A percentile compares a stretch with the other conserved stretches of the same genome.
Evolutionary conservation across 2,888 invertebrate genomes (phyloP).

Genomic region (Dasysyrphus tricinctus): DNA sequence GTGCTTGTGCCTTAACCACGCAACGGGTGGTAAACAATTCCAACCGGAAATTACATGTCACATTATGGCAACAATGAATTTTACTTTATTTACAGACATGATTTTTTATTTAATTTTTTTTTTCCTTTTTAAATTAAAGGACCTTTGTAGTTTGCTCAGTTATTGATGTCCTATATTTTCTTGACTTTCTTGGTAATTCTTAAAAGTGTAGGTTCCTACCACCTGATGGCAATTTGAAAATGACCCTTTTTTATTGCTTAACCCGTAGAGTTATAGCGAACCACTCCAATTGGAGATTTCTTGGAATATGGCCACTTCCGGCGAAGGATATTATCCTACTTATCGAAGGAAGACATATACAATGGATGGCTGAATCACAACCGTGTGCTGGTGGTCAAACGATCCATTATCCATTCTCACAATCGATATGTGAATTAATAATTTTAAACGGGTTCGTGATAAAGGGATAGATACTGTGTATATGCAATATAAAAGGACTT

Average conservation of each 20-base stretch:
- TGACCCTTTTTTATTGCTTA: slow-evolving; percentile 18
- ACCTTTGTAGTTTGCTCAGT: background rate
- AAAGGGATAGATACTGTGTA: background rate
- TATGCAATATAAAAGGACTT: background rate
- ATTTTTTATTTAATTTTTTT: background rate
- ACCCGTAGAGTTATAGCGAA: slow-evolving; percentile 1
- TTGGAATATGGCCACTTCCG: slow-evolving; percentile 27
- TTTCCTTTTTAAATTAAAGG: background rate
- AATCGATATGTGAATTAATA: slow-evolving; percentile 71
- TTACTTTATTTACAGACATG: slow-evolving; percentile 24
- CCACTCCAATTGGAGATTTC: slow-evolving; percentile 28
- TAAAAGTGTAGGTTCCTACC: background rate
- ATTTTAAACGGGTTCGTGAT: slow-evolving; percentile 64
- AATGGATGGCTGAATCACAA: slow-evolving; percentile 58
- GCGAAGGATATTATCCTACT: slow-evolving; percentile 3
- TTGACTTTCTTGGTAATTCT: slow-evolving; percentile 15
- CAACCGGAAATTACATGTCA: slow-evolving; percentile 43
- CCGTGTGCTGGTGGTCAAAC: slow-evolving; percentile 8
- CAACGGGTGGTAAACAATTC: slow-evolving; percentile 39
- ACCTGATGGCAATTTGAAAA: slow-evolving; percentile 38
- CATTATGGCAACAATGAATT: slow-evolving; percentile 40
- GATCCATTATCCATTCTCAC: slow-evolving; percentile 56
- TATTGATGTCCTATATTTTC: slow-evolving; percentile 18
- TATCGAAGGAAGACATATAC: slow-evolving; percentile 17
- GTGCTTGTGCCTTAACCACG: slow-evolving; percentile 19